Evolutionary conservation across 2,113 vertebrate genomes (phyloP).

Genomic region (Tympanuchus pallidicinctus): DNA sequence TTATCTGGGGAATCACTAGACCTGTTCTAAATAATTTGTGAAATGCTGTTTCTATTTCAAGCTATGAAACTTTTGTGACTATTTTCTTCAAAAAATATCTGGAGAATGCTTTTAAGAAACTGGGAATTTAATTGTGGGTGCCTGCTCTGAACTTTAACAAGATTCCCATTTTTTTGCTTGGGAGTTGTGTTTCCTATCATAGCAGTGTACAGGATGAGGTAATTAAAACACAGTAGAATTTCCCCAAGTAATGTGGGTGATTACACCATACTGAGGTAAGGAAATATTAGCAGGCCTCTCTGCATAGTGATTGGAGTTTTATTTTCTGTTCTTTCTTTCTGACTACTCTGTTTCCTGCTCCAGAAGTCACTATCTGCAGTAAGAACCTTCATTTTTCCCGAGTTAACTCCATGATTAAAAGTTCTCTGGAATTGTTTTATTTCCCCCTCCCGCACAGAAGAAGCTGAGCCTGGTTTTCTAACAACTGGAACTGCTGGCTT

Average conservation of each 20-base stretch:
- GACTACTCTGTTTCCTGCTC: background rate
- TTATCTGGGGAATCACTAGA: background rate
- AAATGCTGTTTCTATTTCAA: background rate
- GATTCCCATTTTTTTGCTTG: background rate
- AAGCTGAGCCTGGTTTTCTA: background rate
- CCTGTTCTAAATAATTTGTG: background rate
- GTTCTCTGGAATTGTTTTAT: background rate
- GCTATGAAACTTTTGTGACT: background rate
- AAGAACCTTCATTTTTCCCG: background rate
- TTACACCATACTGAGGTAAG: background rate
- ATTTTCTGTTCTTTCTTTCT: background rate
- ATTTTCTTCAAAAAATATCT: background rate
- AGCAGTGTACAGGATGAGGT: background rate
- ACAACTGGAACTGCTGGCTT: conserved; percentile 14
- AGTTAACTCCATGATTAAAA: background rate
- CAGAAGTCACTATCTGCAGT: background rate
- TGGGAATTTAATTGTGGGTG: background rate
- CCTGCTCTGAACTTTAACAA: background rate
- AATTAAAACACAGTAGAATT: background rate
- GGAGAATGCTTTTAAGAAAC: background rate
- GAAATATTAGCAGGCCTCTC: background rate
- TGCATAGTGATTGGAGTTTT: background rate
- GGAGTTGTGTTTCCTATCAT: background rate
- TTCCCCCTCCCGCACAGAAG: background rate
- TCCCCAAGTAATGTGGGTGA: background rate